phyloP scores from a whole-genome alignment of 92 coral and sea anemone genomes.

The Porites evermanni region DNA sequence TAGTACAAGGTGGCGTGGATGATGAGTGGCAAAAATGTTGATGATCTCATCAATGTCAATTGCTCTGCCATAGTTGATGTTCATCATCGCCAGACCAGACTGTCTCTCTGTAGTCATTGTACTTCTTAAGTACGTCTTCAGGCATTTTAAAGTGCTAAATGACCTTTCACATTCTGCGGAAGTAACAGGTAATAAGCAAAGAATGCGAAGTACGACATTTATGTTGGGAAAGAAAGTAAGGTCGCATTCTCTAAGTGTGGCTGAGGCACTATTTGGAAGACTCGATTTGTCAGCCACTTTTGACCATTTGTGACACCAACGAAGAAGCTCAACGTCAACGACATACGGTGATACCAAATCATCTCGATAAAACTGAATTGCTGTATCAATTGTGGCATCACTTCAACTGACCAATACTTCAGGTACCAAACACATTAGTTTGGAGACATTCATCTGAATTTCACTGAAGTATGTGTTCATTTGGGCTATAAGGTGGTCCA shows the following conservation, averaged over 20 bases:
- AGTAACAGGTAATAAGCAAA: neutral
- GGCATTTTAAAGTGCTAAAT: conserved; percentile 8
- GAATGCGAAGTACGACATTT: neutral
- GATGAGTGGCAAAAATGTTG: neutral
- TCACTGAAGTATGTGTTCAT: conserved; percentile 1
- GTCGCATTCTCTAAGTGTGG: neutral
- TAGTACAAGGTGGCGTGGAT: neutral
- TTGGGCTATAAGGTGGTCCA: conserved; percentile 21
- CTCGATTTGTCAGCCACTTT: neutral
- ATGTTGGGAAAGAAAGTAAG: neutral
- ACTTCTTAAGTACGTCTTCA: conserved; percentile 28
- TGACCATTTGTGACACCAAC: neutral
- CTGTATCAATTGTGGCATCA: neutral
- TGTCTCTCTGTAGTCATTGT: conserved; percentile 30
- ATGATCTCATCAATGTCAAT: neutral
- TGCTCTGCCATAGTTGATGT: neutral
- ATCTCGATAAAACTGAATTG: neutral
- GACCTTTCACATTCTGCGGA: conserved; percentile 29
- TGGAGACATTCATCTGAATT: conserved; percentile 2
- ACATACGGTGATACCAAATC: neutral
- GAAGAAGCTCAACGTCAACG: neutral
- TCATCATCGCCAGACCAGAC: conserved; percentile 19
- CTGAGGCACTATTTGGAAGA: neutral
- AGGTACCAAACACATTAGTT: conserved; percentile 14
- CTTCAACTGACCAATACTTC: neutral